Evolutionary conservation across 2,888 invertebrate species (phyloP), one percentile per base, ranked within the genome.

Genomic region (Argyresthia albistria): DNA sequence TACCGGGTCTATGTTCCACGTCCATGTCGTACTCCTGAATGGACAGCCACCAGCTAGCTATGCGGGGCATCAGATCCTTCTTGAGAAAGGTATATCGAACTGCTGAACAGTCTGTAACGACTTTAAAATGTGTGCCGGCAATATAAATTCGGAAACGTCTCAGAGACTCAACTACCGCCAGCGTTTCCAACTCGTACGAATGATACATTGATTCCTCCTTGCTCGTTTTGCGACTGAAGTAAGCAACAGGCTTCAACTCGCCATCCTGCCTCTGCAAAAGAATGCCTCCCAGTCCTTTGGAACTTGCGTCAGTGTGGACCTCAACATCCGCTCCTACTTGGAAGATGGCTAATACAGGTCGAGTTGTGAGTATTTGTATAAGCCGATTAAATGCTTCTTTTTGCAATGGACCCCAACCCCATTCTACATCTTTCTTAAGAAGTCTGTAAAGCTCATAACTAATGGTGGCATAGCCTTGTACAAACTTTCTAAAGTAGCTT

Each of bases 131-230:
- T 6, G 57, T 39, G 8, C 60, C 61, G 42, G 61, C 35, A 8
- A 65, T 47, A 50, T 62, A 62, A 9, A 60, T 54, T 6, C 59
- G 46, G 43, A 63, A 61, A 42, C 56, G 58, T 12, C 55, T 43
- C 14, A 63, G 42, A 10, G 59, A 53, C 49, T 54, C 16, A 6
- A 46, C 54, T 14, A 64, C 52, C 0, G 60, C 61, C 46, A 64
- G 48, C 0, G 64, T 62, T 53, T 66, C 62, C 8, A 67, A 53
- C 46, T 67, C 65, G 53, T 64, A 67, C 60, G 52, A 72, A 66
- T 56, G 56, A 25, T 57, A 64, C 9, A 53, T 55, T 2, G 54
- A 51, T 47, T 65, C 59, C 3, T 56, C 57, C 8, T 12, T n/a
- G 9, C 60, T 54, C 0, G 60, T 60, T 12, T 59, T 58, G 16